phyloP scores from a whole-genome alignment of 2,888 invertebrate genomes.

The Beris chalybata region DNA sequence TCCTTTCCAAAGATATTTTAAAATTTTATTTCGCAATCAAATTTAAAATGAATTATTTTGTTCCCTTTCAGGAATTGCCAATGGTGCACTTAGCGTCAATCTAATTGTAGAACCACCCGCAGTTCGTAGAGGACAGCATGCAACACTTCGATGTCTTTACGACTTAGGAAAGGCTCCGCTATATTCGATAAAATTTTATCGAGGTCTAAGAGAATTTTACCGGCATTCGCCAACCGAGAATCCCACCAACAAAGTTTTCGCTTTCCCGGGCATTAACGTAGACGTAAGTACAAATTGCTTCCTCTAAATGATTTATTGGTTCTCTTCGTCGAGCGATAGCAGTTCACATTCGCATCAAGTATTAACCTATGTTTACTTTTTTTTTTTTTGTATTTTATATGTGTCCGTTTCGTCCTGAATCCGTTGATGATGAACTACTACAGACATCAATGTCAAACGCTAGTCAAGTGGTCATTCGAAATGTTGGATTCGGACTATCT shows the following conservation, averaged over 20 bases:
- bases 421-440: conserved; percentile 41
- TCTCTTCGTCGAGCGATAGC: not conserved
- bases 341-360: not conserved
- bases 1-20: too few species aligned
- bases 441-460: conserved; percentile 74
- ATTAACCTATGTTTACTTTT: not conserved
- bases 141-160: conserved; percentile 72
- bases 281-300: conserved; percentile 68
- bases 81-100: conserved; percentile 68
- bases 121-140: conserved; percentile 69
- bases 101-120: conserved; percentile 70
- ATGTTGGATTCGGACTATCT: conserved; percentile 69
- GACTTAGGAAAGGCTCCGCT: conserved; percentile 75
- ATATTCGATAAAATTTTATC: conserved; percentile 86
- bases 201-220: conserved; percentile 82
- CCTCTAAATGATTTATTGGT: conserved; percentile 16
- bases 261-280: conserved; percentile 72
- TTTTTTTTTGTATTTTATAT: conserved; percentile 13
- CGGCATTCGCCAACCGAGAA: conserved; percentile 75
- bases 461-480: conserved; percentile 70
- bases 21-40: not conserved
- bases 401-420: conserved; percentile 6
- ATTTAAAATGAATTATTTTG: conserved; percentile 15
- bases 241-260: conserved; percentile 74
- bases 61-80: conserved; percentile 57